Conservation (phyloP, 2,113 vertebrate genomes). For the Typhlomys cinereus region DNA sequence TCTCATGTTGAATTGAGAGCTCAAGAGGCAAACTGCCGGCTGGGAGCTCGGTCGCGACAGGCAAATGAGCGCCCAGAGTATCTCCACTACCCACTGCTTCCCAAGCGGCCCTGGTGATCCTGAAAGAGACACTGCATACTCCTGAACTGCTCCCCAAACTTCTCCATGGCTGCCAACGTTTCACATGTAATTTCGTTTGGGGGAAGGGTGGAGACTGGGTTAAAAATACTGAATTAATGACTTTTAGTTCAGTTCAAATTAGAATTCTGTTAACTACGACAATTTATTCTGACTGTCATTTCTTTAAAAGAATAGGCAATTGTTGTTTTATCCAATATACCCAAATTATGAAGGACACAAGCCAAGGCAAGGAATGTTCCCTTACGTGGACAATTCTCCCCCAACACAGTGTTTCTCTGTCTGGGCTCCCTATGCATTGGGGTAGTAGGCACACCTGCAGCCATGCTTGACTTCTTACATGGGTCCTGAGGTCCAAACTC, state of each 20-base stretch:
- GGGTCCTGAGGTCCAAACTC: no score
- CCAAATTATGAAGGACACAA: constrained; percentile 41
- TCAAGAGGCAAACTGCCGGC: background rate
- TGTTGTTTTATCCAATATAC: background rate
- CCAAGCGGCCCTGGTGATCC: background rate
- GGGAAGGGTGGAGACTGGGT: accelerated
- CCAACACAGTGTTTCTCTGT: no score
- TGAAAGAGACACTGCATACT: background rate
- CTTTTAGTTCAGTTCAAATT: constrained; percentile 41
- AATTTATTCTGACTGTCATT: constrained; percentile 6
- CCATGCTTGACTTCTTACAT: no score
- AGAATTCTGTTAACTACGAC: background rate
- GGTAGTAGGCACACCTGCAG: no score
- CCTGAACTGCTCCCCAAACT: constrained; percentile 17
- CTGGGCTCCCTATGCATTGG: no score
- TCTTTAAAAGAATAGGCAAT: background rate
- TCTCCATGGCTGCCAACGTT: background rate
- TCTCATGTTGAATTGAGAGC: background rate
- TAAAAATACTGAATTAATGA: background rate
- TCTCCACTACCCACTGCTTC: background rate
- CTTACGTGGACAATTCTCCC: no score
- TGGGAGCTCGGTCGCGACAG: background rate
- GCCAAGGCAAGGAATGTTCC: background rate
- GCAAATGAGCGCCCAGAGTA: background rate
- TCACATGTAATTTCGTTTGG: constrained; percentile 34